phyloP scores from a whole-genome alignment of 2,888 invertebrate species.

The Sthenelais limicola region DNA sequence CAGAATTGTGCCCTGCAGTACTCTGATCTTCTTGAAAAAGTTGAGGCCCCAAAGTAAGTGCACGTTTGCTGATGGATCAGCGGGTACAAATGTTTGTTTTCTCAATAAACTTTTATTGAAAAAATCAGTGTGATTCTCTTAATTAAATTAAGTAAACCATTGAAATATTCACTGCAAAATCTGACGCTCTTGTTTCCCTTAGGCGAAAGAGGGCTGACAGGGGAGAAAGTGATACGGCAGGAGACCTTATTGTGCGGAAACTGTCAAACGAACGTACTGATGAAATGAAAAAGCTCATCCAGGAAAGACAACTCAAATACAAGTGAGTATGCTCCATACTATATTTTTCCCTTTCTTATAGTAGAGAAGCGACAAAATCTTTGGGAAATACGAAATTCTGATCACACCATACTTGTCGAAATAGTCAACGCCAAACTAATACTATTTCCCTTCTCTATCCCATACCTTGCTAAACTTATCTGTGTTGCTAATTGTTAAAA shows the following conservation, averaged over 20 bases:
- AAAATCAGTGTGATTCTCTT: not conserved
- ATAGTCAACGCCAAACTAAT: too few species aligned
- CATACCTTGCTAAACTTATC: too few species aligned
- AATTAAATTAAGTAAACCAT: not conserved
- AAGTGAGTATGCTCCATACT: slow-evolving; percentile 70
- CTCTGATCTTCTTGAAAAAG: slow-evolving; percentile 84
- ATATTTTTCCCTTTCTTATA: too few species aligned
- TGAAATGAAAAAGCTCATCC: slow-evolving; percentile 82
- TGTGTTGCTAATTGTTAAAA: too few species aligned
- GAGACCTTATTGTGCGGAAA: slow-evolving; percentile 82
- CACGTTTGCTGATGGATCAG: too few species aligned
- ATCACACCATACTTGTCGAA: too few species aligned
- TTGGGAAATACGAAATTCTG: too few species aligned
- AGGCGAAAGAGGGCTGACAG: slow-evolving; percentile 77
- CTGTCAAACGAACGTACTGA: slow-evolving; percentile 84
- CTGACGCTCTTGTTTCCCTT: not conserved
- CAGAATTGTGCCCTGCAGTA: slow-evolving; percentile 91
- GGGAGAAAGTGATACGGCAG: slow-evolving; percentile 66
- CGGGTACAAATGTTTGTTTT: too few species aligned
- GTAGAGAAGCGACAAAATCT: too few species aligned
- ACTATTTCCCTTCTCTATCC: too few species aligned
- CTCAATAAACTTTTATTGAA: not conserved
- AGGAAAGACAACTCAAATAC: slow-evolving; percentile 83
- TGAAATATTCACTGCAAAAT: not conserved
- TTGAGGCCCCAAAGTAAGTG: slow-evolving; percentile 84